phyloP scores from a whole-genome alignment of 2,113 vertebrate genomes.

The Marcusenius ussheri region DNA sequence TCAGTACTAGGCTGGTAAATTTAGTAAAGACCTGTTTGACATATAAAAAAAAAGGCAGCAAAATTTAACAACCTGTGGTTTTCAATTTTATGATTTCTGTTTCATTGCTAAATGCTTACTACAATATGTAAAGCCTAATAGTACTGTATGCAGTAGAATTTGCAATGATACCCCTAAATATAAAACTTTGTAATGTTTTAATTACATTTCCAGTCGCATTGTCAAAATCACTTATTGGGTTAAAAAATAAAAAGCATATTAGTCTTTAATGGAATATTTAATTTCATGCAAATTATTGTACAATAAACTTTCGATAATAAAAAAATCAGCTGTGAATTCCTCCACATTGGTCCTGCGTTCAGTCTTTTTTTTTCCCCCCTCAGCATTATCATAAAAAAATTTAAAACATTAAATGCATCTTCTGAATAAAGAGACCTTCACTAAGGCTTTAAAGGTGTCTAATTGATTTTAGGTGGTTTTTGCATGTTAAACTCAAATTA shows the following conservation, averaged over 20 bases:
- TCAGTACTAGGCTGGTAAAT: background rate
- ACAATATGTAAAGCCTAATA: background rate
- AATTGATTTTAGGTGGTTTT: background rate
- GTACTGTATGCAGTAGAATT: background rate
- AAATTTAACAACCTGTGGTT: background rate
- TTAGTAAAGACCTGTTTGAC: background rate
- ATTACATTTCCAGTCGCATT: background rate
- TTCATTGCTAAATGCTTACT: background rate
- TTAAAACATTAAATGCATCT: background rate
- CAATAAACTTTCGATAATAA: background rate
- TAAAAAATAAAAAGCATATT: background rate
- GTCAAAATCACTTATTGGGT: background rate
- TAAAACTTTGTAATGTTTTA: background rate
- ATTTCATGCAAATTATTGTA: background rate
- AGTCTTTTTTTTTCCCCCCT: background rate
- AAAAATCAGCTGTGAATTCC: background rate
- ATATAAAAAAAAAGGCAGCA: background rate
- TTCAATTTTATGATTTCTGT: background rate
- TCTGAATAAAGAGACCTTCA: background rate
- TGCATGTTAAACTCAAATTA: background rate
- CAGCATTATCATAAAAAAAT: background rate
- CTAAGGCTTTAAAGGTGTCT: background rate
- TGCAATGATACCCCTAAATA: background rate
- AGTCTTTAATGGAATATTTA: background rate
- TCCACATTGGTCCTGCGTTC: constrained; percentile 1